Evolutionary conservation across 2,113 vertebrate species (phyloP).

Genomic region (Rhinopomastus cyanomelas): DNA sequence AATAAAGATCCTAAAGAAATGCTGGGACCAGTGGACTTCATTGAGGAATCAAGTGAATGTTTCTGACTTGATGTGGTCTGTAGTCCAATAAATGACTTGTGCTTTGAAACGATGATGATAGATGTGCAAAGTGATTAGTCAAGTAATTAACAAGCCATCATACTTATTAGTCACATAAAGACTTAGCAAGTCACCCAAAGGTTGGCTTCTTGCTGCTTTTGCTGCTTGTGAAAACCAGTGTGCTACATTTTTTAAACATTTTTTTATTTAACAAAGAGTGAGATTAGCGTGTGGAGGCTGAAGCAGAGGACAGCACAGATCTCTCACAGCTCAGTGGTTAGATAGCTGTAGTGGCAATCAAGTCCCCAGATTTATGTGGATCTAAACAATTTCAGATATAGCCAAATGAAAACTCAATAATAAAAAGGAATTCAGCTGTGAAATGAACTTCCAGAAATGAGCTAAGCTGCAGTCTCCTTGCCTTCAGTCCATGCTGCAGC

Average conservation of each 20-base stretch:
- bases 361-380: conserved; percentile 17
- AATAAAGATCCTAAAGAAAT: not conserved
- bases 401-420: conserved; percentile 32
- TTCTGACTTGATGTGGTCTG: not conserved
- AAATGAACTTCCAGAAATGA: conserved; percentile 56
- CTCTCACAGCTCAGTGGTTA: not conserved
- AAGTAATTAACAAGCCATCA: conserved; percentile 25
- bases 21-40: not conserved
- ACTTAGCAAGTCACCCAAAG: not conserved
- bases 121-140: conserved; percentile 24
- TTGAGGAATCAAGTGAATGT: not conserved
- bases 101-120: not conserved
- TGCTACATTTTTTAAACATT: not conserved
- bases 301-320: not conserved
- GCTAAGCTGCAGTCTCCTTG: not conserved
- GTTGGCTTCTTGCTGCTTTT: conserved; percentile 13
- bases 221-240: not conserved
- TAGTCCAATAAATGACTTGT: not conserved
- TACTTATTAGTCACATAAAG: conserved; percentile 22
- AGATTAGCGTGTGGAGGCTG: not conserved
- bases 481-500: not conserved
- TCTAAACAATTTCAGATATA: conserved; percentile 42
- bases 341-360: not conserved
- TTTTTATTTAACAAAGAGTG: not conserved
- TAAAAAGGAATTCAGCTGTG: conserved; percentile 63